These are phyloP conservation scores for Diabrotica undecimpunctata DNA, from an alignment of 1,140 invertebrate genomes.

Conservation along the genomic window DNA sequence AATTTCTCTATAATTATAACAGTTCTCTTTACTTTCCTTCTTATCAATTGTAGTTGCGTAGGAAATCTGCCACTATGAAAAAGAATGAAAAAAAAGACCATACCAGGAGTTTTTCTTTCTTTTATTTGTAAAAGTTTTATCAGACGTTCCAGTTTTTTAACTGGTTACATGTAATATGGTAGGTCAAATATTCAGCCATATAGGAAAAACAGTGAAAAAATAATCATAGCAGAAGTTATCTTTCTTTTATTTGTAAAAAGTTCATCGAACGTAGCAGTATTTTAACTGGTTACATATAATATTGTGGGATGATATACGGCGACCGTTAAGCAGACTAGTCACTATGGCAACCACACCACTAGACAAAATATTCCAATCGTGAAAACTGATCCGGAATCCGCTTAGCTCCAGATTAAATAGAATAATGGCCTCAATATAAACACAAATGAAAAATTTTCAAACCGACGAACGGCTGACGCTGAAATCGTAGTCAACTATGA, in stretches of 20 bases:
- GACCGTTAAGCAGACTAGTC: constrained; percentile 5
- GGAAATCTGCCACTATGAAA: no score
- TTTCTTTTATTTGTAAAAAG: background rate
- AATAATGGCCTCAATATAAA: constrained; percentile 36
- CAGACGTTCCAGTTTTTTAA: no score
- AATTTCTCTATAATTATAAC: no score
- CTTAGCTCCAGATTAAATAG: constrained; percentile 37
- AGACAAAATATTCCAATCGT: constrained; percentile 29
- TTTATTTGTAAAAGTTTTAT: no score
- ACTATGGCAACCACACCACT: constrained; percentile 28
- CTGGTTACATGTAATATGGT: no score
- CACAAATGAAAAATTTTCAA: constrained; percentile 33
- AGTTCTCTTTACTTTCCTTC: no score
- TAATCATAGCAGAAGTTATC: no score
- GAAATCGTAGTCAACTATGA: constrained; percentile 19
- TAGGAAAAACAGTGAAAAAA: no score
- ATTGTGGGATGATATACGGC: background rate
- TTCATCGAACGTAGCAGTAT: background rate
- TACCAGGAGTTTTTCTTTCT: no score
- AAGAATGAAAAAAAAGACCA: no score
- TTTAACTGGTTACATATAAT: background rate
- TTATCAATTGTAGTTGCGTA: no score
- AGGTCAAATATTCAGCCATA: no score
- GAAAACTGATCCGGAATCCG: constrained; percentile 32
- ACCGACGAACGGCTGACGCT: constrained; percentile 16